Evolutionary conservation across 2,797 vertebrate species (phyloP), one percentile per base, ranked within the genome.

Genomic region (Botia almorhae): DNA sequence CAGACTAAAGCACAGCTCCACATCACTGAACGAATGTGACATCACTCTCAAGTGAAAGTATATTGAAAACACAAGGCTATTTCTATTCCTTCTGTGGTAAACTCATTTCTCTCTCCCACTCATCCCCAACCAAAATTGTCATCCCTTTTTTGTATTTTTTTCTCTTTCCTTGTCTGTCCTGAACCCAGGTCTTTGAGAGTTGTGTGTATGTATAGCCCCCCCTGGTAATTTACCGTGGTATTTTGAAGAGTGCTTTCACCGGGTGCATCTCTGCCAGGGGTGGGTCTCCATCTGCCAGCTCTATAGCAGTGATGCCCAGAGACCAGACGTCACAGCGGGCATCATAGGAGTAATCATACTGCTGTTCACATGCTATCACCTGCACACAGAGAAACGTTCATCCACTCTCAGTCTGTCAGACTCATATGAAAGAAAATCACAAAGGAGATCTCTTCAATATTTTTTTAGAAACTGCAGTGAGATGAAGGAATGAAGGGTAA

Each of bases 291-390:
- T 99, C 98, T 13, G 96, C 97, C 89, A 99, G 91, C 88, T 99
- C 97, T 53, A 99, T 98, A 86, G 97, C 98, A 21, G 97, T 99
- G 91, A 99, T 98, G 91, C 98, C 98, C 77, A 99, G 94, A 69
- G 98, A 99, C 98, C 98, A 99, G 53, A 99, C 97, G 82, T 99
- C 98, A 92, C 98, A 99, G 74, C 98, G 97, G 85, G 95, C 95
- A 69, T 99, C 98, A 82, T 99, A 99, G 0, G 96, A 97, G 89
- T 97, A 99, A 91, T 99, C 98, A 51, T 96, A 97, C 91, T 99
- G 98, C 82, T 99, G 98, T 82, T 99, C 98, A 88, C 98, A 99
- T 78, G 98, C 98, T 84, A 99, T 99, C 90, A 99, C 98, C 97
- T 99, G 90, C 80, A 68, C 88, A 70, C 36, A 68, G 43, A 68